Evolutionary conservation across 2,113 vertebrate genomes (phyloP), one percentile per base, ranked within the genome.

Genomic region (Pleuronectes platessa): DNA sequence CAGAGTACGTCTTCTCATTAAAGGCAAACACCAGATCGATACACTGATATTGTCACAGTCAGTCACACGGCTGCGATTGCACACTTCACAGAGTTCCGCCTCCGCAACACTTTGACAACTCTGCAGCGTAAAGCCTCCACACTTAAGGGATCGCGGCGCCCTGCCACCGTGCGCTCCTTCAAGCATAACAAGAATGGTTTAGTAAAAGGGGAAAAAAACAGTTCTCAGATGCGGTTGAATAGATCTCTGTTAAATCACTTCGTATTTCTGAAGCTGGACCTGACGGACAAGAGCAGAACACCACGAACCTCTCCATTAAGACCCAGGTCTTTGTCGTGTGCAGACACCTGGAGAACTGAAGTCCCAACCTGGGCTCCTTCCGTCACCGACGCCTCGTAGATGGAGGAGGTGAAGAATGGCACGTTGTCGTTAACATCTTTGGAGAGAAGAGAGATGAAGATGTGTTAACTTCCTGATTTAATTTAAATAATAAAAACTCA

Each of bases 361-460:
- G 95, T 96, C 26, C 96, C 96, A 2, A 94, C 80, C 78, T 82
- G 93, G 7, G 93, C 94, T 82, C 95, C 96, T 87, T 98, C 97
- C 5, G 91, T 94, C 27, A 98, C 94, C 0, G 93, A 95, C 14
- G 95, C 93, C 88, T 98, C 97, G 21, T 97, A 98, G 85, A 96
- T 94, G 65, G 96, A 95, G 20, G 96, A 97, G 56, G 96, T 97
- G 91, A 98, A 98, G 88, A 97, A 97, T 0, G 97, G 97, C 61
- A 97, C 96, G 26, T 98, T 98, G 92, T 97, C 97, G 61, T 97
- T 98, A 79, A 97, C 97, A 82, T 97, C 97, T 97, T 74, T 26
- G 56, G 54, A 24, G 10, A 56, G 10, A 58, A 14, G 5, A 58
- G 14, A 54, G 61, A 60, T 49, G 73, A 42, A 42, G 14, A 17